Evolutionary conservation across 2,797 vertebrate species (phyloP).

Genomic region (Salmo trutta): DNA sequence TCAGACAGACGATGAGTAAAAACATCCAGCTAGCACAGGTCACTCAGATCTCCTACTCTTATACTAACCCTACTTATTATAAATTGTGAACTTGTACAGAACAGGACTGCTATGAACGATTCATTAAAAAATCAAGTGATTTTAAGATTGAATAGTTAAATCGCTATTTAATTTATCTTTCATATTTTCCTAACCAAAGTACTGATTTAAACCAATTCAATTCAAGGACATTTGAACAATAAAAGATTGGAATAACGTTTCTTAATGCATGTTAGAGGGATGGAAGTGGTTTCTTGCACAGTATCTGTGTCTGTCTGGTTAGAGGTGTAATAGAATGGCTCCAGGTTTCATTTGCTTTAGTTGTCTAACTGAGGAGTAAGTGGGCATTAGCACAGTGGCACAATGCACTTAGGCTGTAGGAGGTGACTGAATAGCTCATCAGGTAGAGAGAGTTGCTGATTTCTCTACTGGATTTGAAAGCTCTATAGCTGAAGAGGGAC

Average conservation of each 20-base stretch:
- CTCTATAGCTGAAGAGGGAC: neutral
- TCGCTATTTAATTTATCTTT: neutral
- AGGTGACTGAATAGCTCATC: neutral
- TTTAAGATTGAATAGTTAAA: neutral
- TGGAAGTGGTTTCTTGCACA: slow-evolving; percentile 1
- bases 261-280: neutral
- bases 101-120: neutral
- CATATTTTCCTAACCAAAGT: neutral
- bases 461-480: neutral
- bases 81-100: neutral
- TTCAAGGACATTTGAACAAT: neutral
- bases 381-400: neutral
- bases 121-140: neutral
- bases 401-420: neutral
- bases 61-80: neutral
- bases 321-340: neutral
- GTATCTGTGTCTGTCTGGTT: neutral
- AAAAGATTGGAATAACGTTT: neutral
- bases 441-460: neutral
- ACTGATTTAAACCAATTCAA: neutral
- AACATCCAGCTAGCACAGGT: too few relatives aligned
- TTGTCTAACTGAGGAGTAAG: neutral
- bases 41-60: neutral
- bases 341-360: neutral
- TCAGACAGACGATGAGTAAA: neutral